Conservation (phyloP, 1,140 invertebrate genomes). For the Stegodyphus dumicola region DNA sequence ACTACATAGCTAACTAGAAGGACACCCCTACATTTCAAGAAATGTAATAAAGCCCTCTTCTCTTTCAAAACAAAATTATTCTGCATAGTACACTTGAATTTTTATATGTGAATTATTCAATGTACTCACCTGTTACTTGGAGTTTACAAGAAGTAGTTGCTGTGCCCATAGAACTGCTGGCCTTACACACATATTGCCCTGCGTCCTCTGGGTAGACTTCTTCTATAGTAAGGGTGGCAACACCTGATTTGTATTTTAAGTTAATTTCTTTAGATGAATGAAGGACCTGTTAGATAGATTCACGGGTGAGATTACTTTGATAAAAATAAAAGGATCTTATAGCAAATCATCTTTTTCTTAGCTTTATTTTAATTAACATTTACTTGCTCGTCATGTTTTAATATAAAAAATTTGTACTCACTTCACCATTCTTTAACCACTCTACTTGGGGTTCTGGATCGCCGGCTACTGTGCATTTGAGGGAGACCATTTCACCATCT, state of each 20-base stretch:
- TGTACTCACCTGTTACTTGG: constrained; percentile 29
- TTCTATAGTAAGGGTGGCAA: constrained; percentile 85
- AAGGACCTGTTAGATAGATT: constrained; percentile 67
- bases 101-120: not conserved
- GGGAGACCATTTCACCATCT: constrained; percentile 83
- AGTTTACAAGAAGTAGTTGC: constrained; percentile 85
- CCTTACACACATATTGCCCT: constrained; percentile 87
- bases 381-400: no score
- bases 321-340: not conserved
- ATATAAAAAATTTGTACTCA: constrained; percentile 62
- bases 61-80: no score
- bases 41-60: no score
- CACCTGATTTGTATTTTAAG: constrained; percentile 88
- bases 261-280: constrained; percentile 86
- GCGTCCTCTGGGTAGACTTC: constrained; percentile 96
- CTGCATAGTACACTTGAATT: no score
- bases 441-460: constrained; percentile 89
- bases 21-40: no score
- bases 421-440: constrained; percentile 85
- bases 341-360: no score
- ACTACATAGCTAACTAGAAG: no score
- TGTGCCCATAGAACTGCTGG: constrained; percentile 89
- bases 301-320: not conserved
- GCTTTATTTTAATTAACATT: no score
- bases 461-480: constrained; percentile 83